Evolutionary conservation across 2,888 invertebrate genomes (phyloP).

Genomic region (Patella depressa): DNA sequence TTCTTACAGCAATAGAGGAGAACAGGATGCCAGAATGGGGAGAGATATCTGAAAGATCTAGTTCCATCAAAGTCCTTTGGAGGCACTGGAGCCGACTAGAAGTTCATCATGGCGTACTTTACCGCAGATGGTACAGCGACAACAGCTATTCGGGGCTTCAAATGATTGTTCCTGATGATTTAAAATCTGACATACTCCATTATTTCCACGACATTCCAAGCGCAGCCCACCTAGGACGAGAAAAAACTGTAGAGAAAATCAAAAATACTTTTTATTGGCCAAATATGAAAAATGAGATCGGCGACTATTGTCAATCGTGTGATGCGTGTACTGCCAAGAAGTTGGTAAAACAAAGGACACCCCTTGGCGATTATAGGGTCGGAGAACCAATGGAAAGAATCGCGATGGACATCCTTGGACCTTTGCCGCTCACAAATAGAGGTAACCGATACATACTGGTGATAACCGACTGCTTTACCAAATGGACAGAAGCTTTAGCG

Average conservation of each 20-base stretch:
- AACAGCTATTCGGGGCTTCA: neutral
- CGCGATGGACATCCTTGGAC: slow-evolving; percentile 14
- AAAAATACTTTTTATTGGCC: slow-evolving; percentile 16
- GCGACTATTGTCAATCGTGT: neutral
- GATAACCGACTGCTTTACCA: slow-evolving; percentile 18
- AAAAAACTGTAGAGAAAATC: slow-evolving; percentile 10
- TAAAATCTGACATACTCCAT: neutral
- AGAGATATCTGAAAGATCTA: neutral
- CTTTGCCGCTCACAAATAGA: slow-evolving; percentile 8
- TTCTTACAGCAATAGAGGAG: neutral
- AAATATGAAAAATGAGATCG: neutral
- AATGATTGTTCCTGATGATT: neutral
- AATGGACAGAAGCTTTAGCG: slow-evolving; percentile 20
- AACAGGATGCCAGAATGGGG: slow-evolving; percentile 3
- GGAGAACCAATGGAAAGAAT: slow-evolving; percentile 20
- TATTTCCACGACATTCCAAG: slow-evolving; percentile 5
- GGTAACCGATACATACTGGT: slow-evolving; percentile 14
- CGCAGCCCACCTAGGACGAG: slow-evolving; percentile 8
- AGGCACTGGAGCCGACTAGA: neutral
- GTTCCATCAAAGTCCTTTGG: neutral
- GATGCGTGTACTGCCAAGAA: slow-evolving; percentile 8
- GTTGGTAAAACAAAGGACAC: neutral
- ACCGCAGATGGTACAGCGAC: neutral
- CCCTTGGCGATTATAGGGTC: neutral
- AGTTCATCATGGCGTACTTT: neutral